Evolutionary conservation across 2,797 vertebrate genomes (phyloP), one percentile per base, ranked within the genome.

Genomic region (Megalops cyprinoides): DNA sequence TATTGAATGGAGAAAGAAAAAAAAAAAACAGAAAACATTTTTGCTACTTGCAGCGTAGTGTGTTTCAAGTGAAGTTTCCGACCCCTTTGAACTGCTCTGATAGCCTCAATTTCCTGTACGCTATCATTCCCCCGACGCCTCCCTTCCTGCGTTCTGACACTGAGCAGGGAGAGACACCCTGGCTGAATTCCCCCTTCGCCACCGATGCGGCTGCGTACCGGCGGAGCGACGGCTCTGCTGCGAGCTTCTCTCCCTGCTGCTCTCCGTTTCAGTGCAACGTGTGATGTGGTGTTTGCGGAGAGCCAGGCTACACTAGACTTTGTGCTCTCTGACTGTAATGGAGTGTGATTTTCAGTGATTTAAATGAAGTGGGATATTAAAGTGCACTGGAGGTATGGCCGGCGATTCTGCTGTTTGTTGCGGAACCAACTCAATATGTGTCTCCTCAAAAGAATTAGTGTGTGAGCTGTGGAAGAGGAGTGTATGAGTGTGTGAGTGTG

Each of bases 61-160:
- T 37, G 20, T 15, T 58, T 5, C 23, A 58, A n/a, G 55, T 20
- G 14, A 5, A 37, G 39, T 67, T 31, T 31, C 31, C 10, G 9
- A 31, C 28, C 37, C 62, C 76, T 84, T 77, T 81, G 78, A 76
- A 80, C 69, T 80, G 82, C 56, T 78, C 80, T 62, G 75, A 85
- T 81, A 49, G 74, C 69, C 73, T 84, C 42, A 10, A 37, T 85
- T 88, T 88, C 49, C 65, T 83, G 15, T 60, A 39, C 74, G 48
- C 74, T 65, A 58, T 84, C 18, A 82, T 65, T 81, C 65, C 51
- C 25, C 34, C 1, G n/a, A 3, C 62, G 77, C 83, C 75, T 77
- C 71, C 80, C 82, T 84, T 83, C 82, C 81, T 83, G 56, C 65
- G 79, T 77, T 80, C 82, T 82, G 79, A 55, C 81, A 81, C 71